Percentiles rank a stretch among this genome's conserved stretches.
phyloP scores from a whole-genome alignment of 2,113 vertebrate species.

The Circaetus cinerascens region DNA sequence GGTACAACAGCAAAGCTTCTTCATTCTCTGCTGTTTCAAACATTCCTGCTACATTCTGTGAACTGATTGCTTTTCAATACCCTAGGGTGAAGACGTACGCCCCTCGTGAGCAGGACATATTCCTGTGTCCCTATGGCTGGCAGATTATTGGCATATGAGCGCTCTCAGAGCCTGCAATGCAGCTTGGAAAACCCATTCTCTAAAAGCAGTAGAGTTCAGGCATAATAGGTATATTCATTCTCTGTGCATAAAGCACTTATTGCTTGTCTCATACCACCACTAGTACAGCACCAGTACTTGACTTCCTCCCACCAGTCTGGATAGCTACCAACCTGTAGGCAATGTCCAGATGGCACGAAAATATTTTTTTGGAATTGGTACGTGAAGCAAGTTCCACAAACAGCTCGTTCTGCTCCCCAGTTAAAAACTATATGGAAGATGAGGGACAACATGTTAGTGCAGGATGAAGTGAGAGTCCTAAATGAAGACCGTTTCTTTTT shows the following conservation, averaged over 20 bases:
- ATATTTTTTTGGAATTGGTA: neutral
- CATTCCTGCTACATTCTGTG: neutral
- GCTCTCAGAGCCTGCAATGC: neutral
- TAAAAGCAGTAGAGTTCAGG: neutral
- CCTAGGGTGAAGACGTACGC: fast-evolving
- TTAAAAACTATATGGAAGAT: neutral
- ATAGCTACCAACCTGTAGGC: neutral
- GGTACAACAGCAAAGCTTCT: neutral
- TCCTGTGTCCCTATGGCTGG: neutral
- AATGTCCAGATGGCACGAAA: neutral
- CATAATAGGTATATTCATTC: neutral
- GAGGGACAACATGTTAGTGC: too few species aligned
- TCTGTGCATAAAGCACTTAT: neutral
- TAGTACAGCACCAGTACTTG: neutral
- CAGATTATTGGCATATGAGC: neutral
- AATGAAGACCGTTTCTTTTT: neutral
- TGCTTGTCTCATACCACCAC: neutral
- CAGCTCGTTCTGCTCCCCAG: neutral
- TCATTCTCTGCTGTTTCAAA: neutral
- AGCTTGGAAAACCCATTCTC: neutral
- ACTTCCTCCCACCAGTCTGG: slow-evolving; percentile 5
- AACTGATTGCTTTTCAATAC: neutral
- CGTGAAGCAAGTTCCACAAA: neutral
- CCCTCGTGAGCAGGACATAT: neutral
- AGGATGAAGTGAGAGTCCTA: neutral